phyloP scores from a whole-genome alignment of 2,797 vertebrate genomes.

The Discoglossus pictus region DNA sequence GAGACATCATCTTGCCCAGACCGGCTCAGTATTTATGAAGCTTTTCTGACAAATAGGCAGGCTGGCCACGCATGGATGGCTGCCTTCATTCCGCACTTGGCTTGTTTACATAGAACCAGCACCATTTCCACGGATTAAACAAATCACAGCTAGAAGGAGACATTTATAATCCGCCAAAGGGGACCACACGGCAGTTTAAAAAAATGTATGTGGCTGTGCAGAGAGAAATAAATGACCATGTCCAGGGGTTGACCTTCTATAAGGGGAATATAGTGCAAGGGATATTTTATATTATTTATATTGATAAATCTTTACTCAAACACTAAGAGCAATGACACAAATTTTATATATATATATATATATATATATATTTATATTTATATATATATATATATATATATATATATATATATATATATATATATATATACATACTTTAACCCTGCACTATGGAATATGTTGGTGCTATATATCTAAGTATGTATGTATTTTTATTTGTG shows the following conservation, averaged over 20 bases:
- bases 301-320: slow-evolving; percentile 40
- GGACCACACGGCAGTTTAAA: slow-evolving; percentile 82
- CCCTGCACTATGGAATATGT: too few relatives aligned
- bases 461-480: too few relatives aligned
- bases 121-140: slow-evolving; percentile 97
- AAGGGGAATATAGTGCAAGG: slow-evolving; percentile 67
- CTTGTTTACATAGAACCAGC: slow-evolving; percentile 96
- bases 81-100: slow-evolving; percentile 92
- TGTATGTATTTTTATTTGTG: too few relatives aligned
- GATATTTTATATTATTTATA: slow-evolving; percentile 44
- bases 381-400: too few relatives aligned
- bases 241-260: slow-evolving; percentile 82
- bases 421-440: too few relatives aligned
- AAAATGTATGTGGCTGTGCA: slow-evolving; percentile 64
- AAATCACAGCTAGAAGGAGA: slow-evolving; percentile 91
- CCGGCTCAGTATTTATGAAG: slow-evolving; percentile 87
- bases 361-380: slow-evolving; percentile 12
- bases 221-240: slow-evolving; percentile 76
- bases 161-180: slow-evolving; percentile 93
- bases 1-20: slow-evolving; percentile 90
- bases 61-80: slow-evolving; percentile 85
- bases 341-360: slow-evolving; percentile 33
- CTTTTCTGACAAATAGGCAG: slow-evolving; percentile 93
- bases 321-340: slow-evolving; percentile 18
- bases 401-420: too few relatives aligned